Percentiles rank a stretch among this genome's conserved stretches.
Evolutionary conservation across 2,797 vertebrate species (phyloP).

Genomic region (Brachyrhaphis roseni): DNA sequence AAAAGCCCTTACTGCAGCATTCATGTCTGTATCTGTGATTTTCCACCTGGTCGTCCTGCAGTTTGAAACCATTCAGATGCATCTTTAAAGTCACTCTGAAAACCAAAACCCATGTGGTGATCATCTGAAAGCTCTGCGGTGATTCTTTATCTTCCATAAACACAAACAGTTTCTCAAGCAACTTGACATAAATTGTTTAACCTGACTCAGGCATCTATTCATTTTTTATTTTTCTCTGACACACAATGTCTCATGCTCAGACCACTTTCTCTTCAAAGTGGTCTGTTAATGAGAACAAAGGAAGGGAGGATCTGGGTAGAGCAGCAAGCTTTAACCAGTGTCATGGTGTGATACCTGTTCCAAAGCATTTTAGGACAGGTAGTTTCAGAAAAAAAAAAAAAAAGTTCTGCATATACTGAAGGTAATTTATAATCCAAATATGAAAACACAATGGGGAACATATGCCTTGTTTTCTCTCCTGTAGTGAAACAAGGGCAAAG

Average conservation of each 20-base stretch:
- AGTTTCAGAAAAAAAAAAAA: not conserved
- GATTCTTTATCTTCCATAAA: not conserved
- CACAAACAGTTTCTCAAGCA: not conserved
- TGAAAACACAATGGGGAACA: not conserved
- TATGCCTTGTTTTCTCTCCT: not conserved
- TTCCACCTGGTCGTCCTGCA: not conserved
- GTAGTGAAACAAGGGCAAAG: not conserved
- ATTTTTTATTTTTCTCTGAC: not conserved
- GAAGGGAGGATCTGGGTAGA: not conserved
- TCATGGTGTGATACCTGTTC: not conserved
- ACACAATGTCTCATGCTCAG: not conserved
- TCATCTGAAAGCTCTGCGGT: not conserved
- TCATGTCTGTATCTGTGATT: not conserved
- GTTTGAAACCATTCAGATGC: not conserved
- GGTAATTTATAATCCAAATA: not conserved
- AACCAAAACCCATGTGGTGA: not conserved
- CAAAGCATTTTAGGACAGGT: not conserved
- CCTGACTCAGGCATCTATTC: not conserved
- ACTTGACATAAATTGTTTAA: not conserved
- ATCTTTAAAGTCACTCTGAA: conserved; percentile 6
- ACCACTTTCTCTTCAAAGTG: not conserved
- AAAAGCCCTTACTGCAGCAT: not conserved
- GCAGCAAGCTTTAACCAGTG: not conserved
- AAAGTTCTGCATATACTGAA: not conserved
- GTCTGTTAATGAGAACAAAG: not conserved